A percentile compares a stretch with the other conserved stretches of the same genome.
These are phyloP conservation scores for Carterocephalus palaemon DNA, from an alignment of 2,888 invertebrate genomes.

Conservation along the genomic window DNA sequence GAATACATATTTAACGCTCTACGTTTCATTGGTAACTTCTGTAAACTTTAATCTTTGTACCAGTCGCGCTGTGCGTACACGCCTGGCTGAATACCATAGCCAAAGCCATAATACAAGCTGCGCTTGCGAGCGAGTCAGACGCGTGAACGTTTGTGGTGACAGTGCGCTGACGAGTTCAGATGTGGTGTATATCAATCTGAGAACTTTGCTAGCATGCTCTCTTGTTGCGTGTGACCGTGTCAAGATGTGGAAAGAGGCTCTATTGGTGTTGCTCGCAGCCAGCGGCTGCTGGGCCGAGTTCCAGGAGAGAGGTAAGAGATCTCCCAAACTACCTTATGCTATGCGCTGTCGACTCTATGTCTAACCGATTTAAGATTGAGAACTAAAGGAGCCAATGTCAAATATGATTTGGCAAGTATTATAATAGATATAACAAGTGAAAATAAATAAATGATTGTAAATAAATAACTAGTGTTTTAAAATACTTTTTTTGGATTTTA, in stretches of 20 bases:
- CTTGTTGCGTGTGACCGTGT: constrained; percentile 52
- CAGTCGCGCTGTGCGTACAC: constrained; percentile 44
- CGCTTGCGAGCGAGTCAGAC: constrained; percentile 54
- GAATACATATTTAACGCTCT: not conserved
- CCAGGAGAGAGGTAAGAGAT: constrained; percentile 64
- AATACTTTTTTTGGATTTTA: too few species aligned
- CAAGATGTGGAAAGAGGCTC: constrained; percentile 53
- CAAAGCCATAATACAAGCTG: constrained; percentile 47
- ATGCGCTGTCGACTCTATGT: not conserved
- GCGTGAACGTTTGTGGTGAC: constrained; percentile 36
- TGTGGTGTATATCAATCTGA: constrained; percentile 42
- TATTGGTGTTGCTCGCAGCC: constrained; percentile 41
- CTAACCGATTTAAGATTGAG: constrained; percentile 6
- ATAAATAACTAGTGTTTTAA: too few species aligned
- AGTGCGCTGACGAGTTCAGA: constrained; percentile 30
- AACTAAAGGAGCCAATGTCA: too few species aligned
- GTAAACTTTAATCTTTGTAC: constrained; percentile 36
- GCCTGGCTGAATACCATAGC: constrained; percentile 32
- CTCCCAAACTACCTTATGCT: not conserved
- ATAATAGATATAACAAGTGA: too few species aligned
- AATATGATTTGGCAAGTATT: too few species aligned
- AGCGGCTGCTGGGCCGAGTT: constrained; percentile 49
- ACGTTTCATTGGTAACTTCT: constrained; percentile 1
- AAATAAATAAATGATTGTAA: too few species aligned
- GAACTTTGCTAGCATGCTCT: constrained; percentile 51